These are phyloP conservation scores for Hemiscyllium ocellatum DNA, from an alignment of 2,113 vertebrate species.

Conservation along the genomic window DNA sequence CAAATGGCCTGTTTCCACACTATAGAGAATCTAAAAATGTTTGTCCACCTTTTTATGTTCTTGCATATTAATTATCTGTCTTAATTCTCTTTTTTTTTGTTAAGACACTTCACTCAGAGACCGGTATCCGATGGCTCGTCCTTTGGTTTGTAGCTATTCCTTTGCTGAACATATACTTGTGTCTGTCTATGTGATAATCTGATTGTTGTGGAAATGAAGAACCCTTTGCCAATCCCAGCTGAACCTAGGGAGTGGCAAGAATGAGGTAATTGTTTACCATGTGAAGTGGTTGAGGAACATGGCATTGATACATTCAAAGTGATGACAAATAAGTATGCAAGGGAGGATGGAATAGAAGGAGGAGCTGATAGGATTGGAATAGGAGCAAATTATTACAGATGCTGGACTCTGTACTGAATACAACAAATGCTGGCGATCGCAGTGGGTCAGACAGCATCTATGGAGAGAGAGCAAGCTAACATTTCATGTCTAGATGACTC, in stretches of 20 bases:
- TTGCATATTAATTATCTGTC: neutral
- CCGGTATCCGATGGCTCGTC: conserved; percentile 73
- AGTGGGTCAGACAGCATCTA: neutral
- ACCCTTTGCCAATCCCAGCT: neutral
- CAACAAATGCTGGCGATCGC: neutral
- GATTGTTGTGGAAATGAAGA: neutral
- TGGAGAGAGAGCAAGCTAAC: no score
- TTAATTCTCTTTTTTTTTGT: neutral
- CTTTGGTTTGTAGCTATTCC: conserved; percentile 67
- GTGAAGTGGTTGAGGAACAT: neutral
- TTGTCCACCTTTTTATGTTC: neutral
- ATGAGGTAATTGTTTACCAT: neutral
- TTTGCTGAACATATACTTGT: neutral
- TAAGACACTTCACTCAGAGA: conserved; percentile 56
- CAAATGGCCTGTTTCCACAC: no score
- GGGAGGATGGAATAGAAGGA: neutral
- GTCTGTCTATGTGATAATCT: neutral
- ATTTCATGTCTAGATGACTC: no score
- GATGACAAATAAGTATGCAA: neutral
- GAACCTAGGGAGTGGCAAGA: neutral
- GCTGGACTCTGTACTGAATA: neutral
- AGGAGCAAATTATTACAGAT: neutral
- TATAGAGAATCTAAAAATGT: neutral
- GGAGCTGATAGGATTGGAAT: neutral
- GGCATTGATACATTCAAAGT: neutral